Percentiles rank a stretch among this genome's conserved stretches.
These are phyloP conservation scores for Serilophus lunatus DNA, from an alignment of 2,113 vertebrate genomes.

Conservation along the genomic window DNA sequence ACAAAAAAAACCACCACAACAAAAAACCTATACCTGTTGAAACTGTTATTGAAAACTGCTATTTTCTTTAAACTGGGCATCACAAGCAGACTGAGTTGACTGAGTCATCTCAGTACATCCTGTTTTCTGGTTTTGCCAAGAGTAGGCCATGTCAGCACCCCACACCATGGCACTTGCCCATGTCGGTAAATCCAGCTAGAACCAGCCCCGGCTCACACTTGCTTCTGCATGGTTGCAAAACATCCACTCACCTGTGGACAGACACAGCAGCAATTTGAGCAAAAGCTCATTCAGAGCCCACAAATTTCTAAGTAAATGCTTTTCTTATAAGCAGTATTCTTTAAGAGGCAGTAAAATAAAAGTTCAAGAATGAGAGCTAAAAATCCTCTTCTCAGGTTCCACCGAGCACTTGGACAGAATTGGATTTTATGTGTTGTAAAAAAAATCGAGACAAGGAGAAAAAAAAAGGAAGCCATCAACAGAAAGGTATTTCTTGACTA, in stretches of 20 bases:
- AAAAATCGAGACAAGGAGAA: rapidly evolving
- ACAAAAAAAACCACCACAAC: neutral
- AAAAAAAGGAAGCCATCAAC: neutral
- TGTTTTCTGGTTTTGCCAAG: neutral
- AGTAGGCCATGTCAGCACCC: neutral
- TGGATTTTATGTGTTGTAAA: neutral
- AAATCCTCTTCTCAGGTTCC: neutral
- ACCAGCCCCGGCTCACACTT: neutral
- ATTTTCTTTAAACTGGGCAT: neutral
- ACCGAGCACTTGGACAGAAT: neutral
- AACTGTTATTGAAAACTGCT: no score
- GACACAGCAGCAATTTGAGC: neutral
- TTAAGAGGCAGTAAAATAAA: neutral
- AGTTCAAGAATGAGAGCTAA: neutral
- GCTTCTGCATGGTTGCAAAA: neutral
- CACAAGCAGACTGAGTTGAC: neutral
- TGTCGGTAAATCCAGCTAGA: neutral
- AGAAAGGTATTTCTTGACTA: neutral
- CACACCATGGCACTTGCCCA: neutral
- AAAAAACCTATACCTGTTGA: neutral
- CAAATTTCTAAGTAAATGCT: neutral
- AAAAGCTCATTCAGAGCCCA: neutral
- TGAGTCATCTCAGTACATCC: neutral
- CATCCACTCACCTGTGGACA: neutral
- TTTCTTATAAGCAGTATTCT: neutral